These are phyloP conservation scores for Drosophila pseudotakahashii DNA, from an alignment of 2,888 invertebrate genomes.

Conservation along the genomic window DNA sequence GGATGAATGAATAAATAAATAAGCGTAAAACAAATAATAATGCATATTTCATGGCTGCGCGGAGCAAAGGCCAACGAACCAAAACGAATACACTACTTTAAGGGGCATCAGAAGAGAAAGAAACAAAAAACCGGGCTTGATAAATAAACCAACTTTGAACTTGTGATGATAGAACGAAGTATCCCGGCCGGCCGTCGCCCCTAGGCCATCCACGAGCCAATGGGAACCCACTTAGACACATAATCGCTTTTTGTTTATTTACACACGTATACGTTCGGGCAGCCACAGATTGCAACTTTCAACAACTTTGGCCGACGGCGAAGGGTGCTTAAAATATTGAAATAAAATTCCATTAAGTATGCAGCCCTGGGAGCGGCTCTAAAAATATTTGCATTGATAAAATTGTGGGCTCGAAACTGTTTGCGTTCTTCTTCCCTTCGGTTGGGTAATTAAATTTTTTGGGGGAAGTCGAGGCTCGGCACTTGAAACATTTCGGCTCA, in stretches of 20 bases:
- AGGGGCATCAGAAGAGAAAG: not conserved
- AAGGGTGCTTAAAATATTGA: slow-evolving; percentile 66
- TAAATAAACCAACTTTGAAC: slow-evolving; percentile 27
- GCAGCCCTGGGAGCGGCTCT: slow-evolving; percentile 9
- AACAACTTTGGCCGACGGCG: slow-evolving; percentile 44
- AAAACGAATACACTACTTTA: slow-evolving; percentile 8
- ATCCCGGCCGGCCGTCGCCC: not conserved
- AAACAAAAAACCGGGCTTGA: slow-evolving; percentile 1
- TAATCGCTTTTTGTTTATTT: slow-evolving; percentile 26
- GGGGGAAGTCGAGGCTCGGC: not conserved
- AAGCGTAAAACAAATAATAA: slow-evolving; percentile 65
- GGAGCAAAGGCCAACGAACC: slow-evolving; percentile 23
- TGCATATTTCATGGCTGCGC: slow-evolving; percentile 57
- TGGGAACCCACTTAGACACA: slow-evolving; percentile 26
- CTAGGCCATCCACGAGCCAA: slow-evolving; percentile 1
- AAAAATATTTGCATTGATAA: slow-evolving; percentile 68
- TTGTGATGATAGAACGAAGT: slow-evolving; percentile 10
- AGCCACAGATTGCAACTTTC: slow-evolving; percentile 44
- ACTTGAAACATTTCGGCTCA: too few relatives aligned
- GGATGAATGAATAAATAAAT: slow-evolving; percentile 73
- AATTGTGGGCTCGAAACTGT: slow-evolving; percentile 58
- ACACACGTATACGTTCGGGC: slow-evolving; percentile 5
- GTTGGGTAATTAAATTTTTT: slow-evolving; percentile 53
- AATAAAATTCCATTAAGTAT: slow-evolving; percentile 65
- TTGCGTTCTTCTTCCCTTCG: slow-evolving; percentile 43